phyloP scores from a whole-genome alignment of 1,140 invertebrate species.

The Drosophila elegans region DNA sequence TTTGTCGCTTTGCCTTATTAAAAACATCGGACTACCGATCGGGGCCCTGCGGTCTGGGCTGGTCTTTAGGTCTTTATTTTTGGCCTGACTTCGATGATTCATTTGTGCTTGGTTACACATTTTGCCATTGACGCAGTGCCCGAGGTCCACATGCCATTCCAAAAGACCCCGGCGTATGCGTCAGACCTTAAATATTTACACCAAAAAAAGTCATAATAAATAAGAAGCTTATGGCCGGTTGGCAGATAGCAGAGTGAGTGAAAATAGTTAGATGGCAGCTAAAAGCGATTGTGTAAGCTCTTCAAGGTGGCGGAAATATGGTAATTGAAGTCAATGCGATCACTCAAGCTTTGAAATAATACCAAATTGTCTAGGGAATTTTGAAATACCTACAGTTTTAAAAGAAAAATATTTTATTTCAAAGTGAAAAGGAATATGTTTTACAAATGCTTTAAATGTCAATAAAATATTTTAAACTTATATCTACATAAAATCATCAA shows the following conservation, averaged over 20 bases:
- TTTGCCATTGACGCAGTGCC: slow-evolving; percentile 52
- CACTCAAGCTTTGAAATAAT: background rate
- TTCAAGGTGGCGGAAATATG: slow-evolving; percentile 20
- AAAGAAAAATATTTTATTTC: too few relatives aligned
- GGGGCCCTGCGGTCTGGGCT: slow-evolving; percentile 51
- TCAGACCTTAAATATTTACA: slow-evolving; percentile 63
- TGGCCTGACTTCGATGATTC: slow-evolving; percentile 54
- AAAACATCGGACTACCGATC: slow-evolving; percentile 55
- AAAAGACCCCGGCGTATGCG: slow-evolving; percentile 49
- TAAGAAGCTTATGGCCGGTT: slow-evolving; percentile 40
- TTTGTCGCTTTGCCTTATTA: slow-evolving; percentile 71
- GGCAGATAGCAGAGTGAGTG: slow-evolving; percentile 35
- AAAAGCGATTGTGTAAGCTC: slow-evolving; percentile 23
- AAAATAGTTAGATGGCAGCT: slow-evolving; percentile 29
- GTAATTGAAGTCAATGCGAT: slow-evolving; percentile 21
- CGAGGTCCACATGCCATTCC: slow-evolving; percentile 46
- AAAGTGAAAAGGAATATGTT: too few relatives aligned
- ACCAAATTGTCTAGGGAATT: background rate
- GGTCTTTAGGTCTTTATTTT: slow-evolving; percentile 7
- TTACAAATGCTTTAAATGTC: too few relatives aligned
- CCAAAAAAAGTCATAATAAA: slow-evolving; percentile 24
- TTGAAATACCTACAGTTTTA: background rate
- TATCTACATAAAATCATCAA: too few relatives aligned
- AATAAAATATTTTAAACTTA: too few relatives aligned
- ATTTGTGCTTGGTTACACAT: slow-evolving; percentile 59